These are phyloP conservation scores for Habropoda laboriosa DNA, from an alignment of 1,140 invertebrate genomes.

Conservation along the genomic window DNA sequence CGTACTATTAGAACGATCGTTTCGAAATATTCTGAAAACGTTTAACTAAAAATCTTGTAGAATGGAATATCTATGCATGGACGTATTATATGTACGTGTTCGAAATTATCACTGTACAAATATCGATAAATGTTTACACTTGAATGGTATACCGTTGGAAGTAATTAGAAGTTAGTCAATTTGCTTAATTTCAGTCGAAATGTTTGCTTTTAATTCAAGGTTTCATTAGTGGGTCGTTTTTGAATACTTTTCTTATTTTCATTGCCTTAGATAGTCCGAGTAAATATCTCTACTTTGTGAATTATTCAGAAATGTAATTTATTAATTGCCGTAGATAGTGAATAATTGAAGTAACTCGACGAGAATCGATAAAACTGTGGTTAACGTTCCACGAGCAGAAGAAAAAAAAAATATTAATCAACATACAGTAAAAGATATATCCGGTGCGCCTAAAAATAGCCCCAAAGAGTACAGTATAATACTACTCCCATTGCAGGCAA, in stretches of 20 bases:
- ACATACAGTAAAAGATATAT: neutral
- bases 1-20: neutral
- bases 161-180: neutral
- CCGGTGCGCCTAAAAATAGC: slow-evolving; percentile 6
- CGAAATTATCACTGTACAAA: neutral
- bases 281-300: too few relatives aligned
- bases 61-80: neutral
- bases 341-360: too few relatives aligned
- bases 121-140: neutral
- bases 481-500: neutral
- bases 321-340: too few relatives aligned
- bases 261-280: too few relatives aligned
- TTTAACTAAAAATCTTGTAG: neutral
- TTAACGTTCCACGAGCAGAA: neutral
- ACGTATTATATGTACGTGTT: neutral
- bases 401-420: neutral
- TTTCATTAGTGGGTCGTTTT: too few relatives aligned
- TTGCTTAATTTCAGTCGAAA: neutral
- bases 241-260: too few relatives aligned
- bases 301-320: too few relatives aligned
- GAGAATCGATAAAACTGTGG: too few relatives aligned
- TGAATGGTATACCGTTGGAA: neutral
- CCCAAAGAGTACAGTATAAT: neutral
- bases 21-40: neutral
- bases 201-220: neutral